Evolutionary conservation across 1,140 invertebrate genomes (phyloP).

Genomic region (Heliothis virescens): DNA sequence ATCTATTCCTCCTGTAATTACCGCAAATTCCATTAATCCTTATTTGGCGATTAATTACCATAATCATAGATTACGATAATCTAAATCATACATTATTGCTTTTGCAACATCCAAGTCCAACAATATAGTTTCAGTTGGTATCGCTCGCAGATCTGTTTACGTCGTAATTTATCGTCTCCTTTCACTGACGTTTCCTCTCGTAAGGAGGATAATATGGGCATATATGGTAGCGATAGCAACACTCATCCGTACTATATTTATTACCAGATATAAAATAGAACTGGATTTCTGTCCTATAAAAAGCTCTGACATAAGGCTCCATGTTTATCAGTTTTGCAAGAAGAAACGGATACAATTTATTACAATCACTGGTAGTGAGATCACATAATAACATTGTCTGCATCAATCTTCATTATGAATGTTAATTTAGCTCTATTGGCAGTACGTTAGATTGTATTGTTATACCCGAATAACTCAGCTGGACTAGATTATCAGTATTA

Average conservation of each 20-base stretch:
- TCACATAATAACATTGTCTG: neutral
- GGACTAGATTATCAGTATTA: conserved; percentile 14
- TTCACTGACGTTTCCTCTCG: conserved; percentile 27
- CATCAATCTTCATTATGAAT: conserved; percentile 17
- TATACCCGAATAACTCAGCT: conserved; percentile 9
- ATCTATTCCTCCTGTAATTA: neutral
- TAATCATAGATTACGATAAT: conserved; percentile 28
- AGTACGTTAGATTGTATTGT: neutral
- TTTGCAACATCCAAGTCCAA: conserved; percentile 12
- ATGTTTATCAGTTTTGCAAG: neutral
- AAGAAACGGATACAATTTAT: conserved; percentile 22
- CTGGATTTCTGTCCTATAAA: conserved; percentile 18
- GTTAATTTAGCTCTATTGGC: conserved; percentile 22
- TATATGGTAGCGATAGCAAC: conserved; percentile 14
- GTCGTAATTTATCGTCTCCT: conserved; percentile 35
- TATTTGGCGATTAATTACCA: conserved; percentile 7
- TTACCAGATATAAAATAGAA: conserved; percentile 15
- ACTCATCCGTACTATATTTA: conserved; percentile 17
- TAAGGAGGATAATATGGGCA: conserved; percentile 33
- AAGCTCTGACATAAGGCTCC: conserved; percentile 2
- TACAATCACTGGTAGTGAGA: conserved; percentile 24
- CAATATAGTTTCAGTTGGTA: conserved; percentile 19
- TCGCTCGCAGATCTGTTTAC: conserved; percentile 18
- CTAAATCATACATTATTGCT: conserved; percentile 25
- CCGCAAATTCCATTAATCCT: neutral